A percentile compares a stretch with the other conserved stretches of the same genome.
These are phyloP conservation scores for Tenthredo amoena DNA, from an alignment of 2,888 invertebrate species.

Conservation along the genomic window DNA sequence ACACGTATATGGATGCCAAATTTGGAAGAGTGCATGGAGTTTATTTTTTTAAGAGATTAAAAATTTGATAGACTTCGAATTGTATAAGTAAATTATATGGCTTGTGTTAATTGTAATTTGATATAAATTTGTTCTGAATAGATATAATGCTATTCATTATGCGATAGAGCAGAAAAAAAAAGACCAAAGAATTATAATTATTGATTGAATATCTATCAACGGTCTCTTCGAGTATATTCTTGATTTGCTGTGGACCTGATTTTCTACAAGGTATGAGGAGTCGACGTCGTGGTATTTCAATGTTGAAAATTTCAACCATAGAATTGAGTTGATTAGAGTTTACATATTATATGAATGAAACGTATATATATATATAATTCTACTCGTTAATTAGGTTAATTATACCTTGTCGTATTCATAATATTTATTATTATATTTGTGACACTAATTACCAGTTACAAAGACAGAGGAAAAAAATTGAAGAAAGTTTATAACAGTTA, in stretches of 20 bases:
- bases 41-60: background rate
- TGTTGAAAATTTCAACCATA: background rate
- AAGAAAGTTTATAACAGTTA: background rate
- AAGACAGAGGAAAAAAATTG: background rate
- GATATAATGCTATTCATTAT: background rate
- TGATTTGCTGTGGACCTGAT: background rate
- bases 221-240: background rate
- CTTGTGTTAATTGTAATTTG: background rate
- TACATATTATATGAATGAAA: background rate
- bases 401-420: conserved; percentile 11
- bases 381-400: background rate
- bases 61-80: background rate
- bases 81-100: background rate
- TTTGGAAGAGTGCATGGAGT: background rate
- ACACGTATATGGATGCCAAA: background rate
- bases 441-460: background rate
- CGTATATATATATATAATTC: background rate
- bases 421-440: background rate
- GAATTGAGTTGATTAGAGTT: background rate
- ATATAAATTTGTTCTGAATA: background rate
- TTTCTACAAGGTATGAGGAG: background rate
- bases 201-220: background rate
- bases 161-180: background rate
- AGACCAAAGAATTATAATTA: background rate
- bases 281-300: background rate